A percentile compares a stretch with the other conserved stretches of the same genome.
phyloP scores from a whole-genome alignment of 2,113 vertebrate species.

The Paracanthobrama guichenoti region DNA sequence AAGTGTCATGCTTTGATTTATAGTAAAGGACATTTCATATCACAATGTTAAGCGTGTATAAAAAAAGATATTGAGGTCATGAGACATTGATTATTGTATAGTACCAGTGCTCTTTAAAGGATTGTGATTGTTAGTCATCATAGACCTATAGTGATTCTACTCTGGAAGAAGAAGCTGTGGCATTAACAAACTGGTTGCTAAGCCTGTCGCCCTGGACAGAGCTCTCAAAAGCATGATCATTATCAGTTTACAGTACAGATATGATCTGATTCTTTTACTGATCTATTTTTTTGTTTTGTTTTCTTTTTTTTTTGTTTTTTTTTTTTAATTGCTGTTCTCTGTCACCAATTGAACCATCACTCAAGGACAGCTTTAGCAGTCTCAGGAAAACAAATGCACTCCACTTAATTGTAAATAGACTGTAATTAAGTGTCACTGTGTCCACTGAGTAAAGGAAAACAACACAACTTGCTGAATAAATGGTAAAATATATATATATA shows the following conservation, averaged over 20 bases:
- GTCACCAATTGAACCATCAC: constrained; percentile 40
- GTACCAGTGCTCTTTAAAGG: background rate
- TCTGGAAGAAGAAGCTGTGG: background rate
- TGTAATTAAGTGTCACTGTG: constrained; percentile 59
- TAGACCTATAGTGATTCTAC: background rate
- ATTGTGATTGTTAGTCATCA: constrained; percentile 2
- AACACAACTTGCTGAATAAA: constrained; percentile 16
- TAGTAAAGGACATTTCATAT: background rate
- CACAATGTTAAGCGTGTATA: background rate
- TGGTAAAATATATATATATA: too few species aligned
- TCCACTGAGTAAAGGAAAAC: constrained; percentile 35
- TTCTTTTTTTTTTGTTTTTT: too few species aligned
- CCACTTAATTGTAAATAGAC: constrained; percentile 54
- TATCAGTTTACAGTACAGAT: constrained; percentile 4
- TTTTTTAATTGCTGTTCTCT: background rate
- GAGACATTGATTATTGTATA: background rate
- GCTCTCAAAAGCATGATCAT: background rate
- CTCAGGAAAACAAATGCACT: constrained; percentile 53
- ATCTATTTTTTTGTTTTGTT: too few species aligned
- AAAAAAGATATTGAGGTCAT: background rate
- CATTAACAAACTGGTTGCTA: constrained; percentile 5
- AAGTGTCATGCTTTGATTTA: background rate
- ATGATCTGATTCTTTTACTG: background rate
- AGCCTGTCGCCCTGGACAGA: background rate
- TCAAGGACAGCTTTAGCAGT: constrained; percentile 24